Conservation (phyloP, 1,140 invertebrate species). For the Diabrotica virgifera region DNA sequence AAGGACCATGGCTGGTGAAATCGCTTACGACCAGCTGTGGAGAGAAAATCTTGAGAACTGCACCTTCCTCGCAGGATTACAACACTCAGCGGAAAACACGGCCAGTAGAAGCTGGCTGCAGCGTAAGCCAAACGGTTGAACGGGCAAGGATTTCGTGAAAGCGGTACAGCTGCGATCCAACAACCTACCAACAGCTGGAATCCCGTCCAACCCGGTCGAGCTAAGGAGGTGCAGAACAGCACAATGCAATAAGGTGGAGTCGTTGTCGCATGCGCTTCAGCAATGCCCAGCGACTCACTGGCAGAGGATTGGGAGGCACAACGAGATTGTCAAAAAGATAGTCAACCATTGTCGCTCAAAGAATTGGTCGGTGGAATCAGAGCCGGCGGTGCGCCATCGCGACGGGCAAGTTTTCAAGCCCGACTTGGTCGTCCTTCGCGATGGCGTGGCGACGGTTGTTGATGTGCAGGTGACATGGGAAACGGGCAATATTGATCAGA, state of each 20-base stretch:
- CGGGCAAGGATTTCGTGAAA: conserved; percentile 16
- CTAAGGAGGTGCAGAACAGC: too few relatives aligned
- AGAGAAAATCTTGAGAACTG: neutral
- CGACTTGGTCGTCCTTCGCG: too few relatives aligned
- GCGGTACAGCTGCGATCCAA: conserved; percentile 24
- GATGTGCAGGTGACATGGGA: too few relatives aligned
- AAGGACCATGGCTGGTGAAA: too few relatives aligned
- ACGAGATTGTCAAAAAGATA: conserved; percentile 15
- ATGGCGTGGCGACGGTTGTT: too few relatives aligned
- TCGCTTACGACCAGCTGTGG: neutral
- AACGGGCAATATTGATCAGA: too few relatives aligned
- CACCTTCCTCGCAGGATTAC: too few relatives aligned
- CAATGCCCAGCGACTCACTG: conserved; percentile 22
- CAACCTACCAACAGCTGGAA: conserved; percentile 17
- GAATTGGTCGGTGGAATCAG: neutral
- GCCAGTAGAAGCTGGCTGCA: neutral
- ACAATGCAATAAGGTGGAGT: conserved; percentile 22
- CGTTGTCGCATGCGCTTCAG: conserved; percentile 26
- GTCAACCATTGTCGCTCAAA: too few relatives aligned
- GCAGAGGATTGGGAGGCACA: conserved; percentile 15
- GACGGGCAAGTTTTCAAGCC: too few relatives aligned
- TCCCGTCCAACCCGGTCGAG: too few relatives aligned
- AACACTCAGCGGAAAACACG: neutral
- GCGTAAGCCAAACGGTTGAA: conserved; percentile 11
- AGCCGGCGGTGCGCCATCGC: neutral